Evolutionary conservation across 2,113 vertebrate species (phyloP).

Genomic region (Xiphophorus maculatus): DNA sequence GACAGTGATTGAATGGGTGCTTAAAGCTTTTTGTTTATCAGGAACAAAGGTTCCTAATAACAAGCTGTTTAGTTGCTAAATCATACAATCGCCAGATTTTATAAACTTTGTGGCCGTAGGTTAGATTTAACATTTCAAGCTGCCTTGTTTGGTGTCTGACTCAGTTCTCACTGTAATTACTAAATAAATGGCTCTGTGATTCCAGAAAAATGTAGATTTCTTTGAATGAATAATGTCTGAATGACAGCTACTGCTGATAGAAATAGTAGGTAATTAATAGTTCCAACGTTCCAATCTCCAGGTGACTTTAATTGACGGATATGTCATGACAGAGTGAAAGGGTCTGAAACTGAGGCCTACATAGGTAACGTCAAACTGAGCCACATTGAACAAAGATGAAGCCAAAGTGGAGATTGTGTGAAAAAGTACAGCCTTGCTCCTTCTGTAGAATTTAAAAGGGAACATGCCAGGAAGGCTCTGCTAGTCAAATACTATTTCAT

Average conservation of each 20-base stretch:
- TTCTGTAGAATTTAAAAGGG: too few species aligned
- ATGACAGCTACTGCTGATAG: background rate
- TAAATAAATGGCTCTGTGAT: background rate
- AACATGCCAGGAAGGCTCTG: too few species aligned
- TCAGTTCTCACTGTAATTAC: background rate
- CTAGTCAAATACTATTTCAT: too few species aligned
- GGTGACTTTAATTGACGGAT: background rate
- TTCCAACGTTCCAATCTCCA: background rate
- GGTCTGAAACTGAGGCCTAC: background rate
- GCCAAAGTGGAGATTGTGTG: too few species aligned
- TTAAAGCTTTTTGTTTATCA: background rate
- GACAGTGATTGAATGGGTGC: background rate
- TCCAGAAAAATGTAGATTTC: background rate
- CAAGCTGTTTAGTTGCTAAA: background rate
- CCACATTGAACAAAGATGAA: too few species aligned
- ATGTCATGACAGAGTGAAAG: background rate
- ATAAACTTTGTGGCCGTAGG: background rate
- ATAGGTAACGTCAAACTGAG: background rate
- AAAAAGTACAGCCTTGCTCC: too few species aligned
- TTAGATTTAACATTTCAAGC: background rate
- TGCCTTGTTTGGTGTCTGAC: background rate
- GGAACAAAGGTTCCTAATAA: background rate
- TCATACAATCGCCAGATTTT: background rate
- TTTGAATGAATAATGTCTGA: background rate
- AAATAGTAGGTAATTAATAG: background rate